Percentiles rank a stretch among this genome's conserved stretches.
These are phyloP conservation scores for Dioctria linearis DNA, from an alignment of 2,888 invertebrate genomes.

Conservation along the genomic window DNA sequence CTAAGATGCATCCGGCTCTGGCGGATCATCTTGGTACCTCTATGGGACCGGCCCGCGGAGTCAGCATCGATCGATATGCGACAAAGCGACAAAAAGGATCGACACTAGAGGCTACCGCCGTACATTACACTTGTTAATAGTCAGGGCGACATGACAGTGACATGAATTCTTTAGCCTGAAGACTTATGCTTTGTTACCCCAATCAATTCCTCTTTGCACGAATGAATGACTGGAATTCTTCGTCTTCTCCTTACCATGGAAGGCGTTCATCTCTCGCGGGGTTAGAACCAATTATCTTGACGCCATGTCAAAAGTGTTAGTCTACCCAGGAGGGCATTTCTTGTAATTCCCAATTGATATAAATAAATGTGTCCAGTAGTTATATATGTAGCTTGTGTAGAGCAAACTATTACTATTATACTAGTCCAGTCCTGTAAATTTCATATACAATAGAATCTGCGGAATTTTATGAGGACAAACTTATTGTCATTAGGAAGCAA, in stretches of 20 bases:
- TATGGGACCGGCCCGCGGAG: slow-evolving; percentile 13
- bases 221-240: slow-evolving; percentile 12
- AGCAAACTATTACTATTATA: not conserved
- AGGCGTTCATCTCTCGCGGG: slow-evolving; percentile 37
- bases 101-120: slow-evolving; percentile 57
- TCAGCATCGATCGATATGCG: not conserved
- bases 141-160: slow-evolving; percentile 58
- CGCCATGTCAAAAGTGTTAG: slow-evolving; percentile 46
- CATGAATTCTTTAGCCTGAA: slow-evolving; percentile 57
- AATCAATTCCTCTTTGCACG: slow-evolving; percentile 24
- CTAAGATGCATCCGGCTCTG: slow-evolving; percentile 29
- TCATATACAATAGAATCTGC: too few relatives aligned
- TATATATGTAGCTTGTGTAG: not conserved
- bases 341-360: slow-evolving; percentile 19
- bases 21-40: slow-evolving; percentile 29
- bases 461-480: too few relatives aligned
- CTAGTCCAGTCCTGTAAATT: not conserved
- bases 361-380: not conserved
- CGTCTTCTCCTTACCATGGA: not conserved
- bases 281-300: slow-evolving; percentile 48
- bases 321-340: slow-evolving; percentile 35
- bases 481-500: not conserved
- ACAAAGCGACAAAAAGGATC: slow-evolving; percentile 42
- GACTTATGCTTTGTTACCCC: slow-evolving; percentile 42
- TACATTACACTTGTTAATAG: slow-evolving; percentile 59